Conservation (phyloP, 2,888 invertebrate species). For the Tuta absoluta region DNA sequence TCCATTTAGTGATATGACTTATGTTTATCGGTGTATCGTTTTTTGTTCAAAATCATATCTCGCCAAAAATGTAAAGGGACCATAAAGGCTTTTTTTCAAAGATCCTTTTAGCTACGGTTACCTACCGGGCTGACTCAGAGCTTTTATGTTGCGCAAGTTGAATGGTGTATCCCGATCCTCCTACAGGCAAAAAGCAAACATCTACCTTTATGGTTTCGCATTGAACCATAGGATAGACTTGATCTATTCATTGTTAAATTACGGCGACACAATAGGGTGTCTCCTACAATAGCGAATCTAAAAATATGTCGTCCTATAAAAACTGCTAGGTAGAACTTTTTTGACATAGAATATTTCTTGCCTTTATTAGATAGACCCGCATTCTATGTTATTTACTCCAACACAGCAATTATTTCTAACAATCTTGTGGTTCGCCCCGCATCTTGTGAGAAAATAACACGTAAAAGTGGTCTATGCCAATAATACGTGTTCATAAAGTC, state of each 20-base stretch:
- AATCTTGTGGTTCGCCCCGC: slow-evolving; percentile 74
- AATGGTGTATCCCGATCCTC: slow-evolving; percentile 64
- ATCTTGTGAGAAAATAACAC: slow-evolving; percentile 69
- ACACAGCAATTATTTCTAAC: slow-evolving; percentile 74
- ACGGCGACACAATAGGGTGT: slow-evolving; percentile 65
- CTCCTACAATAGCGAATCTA: slow-evolving; percentile 66
- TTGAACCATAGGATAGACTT: slow-evolving; percentile 73
- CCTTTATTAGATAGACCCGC: slow-evolving; percentile 61
- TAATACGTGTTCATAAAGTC: slow-evolving; percentile 57
- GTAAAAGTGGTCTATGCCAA: slow-evolving; percentile 69
- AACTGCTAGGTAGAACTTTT: slow-evolving; percentile 55
- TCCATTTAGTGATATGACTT: not conserved
- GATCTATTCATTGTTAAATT: slow-evolving; percentile 73
- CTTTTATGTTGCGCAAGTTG: slow-evolving; percentile 74
- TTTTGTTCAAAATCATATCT: slow-evolving; percentile 1
- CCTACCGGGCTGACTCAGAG: slow-evolving; percentile 62
- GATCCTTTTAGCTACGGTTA: slow-evolving; percentile 69
- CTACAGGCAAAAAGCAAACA: slow-evolving; percentile 74
- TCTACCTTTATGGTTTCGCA: slow-evolving; percentile 69
- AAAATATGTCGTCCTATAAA: slow-evolving; percentile 65
- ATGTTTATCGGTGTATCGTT: not conserved
- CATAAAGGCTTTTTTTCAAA: slow-evolving; percentile 41
- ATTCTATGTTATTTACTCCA: slow-evolving; percentile 63
- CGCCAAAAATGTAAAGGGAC: not conserved
- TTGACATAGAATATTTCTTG: slow-evolving; percentile 46